These are phyloP conservation scores for Trematomus loennbergii DNA, from an alignment of 2,113 vertebrate genomes.

Conservation along the genomic window DNA sequence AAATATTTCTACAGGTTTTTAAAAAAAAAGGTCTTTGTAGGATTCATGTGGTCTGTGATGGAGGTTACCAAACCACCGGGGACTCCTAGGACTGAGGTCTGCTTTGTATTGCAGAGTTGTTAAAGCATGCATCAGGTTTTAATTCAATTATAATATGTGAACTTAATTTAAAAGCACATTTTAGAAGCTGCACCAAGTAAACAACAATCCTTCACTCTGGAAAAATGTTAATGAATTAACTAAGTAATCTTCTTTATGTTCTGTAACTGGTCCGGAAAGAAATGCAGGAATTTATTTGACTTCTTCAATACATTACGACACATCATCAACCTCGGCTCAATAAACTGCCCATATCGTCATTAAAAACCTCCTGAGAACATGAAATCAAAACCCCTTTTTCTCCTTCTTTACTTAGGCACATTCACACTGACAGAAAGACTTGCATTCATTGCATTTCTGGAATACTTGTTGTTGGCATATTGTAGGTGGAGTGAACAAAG, in stretches of 20 bases:
- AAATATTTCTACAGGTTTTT: constrained; percentile 56
- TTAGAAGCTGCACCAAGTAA: background rate
- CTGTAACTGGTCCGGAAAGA: background rate
- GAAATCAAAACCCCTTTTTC: constrained; percentile 31
- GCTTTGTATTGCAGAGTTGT: constrained; percentile 3
- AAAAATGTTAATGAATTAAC: constrained; percentile 17
- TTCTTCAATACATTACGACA: constrained; percentile 16
- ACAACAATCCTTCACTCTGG: background rate
- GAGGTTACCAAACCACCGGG: background rate
- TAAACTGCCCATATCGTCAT: constrained; percentile 43
- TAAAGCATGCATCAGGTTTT: constrained; percentile 30
- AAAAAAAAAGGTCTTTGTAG: constrained; percentile 5
- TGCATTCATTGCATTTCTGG: constrained; percentile 74
- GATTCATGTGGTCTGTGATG: constrained; percentile 47
- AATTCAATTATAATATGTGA: background rate
- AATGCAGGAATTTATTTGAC: background rate
- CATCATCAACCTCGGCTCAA: constrained; percentile 36
- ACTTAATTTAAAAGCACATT: constrained; percentile 7
- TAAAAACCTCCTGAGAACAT: constrained; percentile 45
- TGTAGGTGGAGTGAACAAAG: constrained; percentile 78
- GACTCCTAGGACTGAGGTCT: constrained; percentile 14
- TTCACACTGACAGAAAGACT: constrained; percentile 65
- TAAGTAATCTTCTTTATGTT: background rate
- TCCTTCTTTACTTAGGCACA: constrained; percentile 67
- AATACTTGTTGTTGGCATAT: constrained; percentile 78